Evolutionary conservation across 2,797 vertebrate species (phyloP), one percentile per base, ranked within the genome.

Genomic region (Erethizon dorsatum): DNA sequence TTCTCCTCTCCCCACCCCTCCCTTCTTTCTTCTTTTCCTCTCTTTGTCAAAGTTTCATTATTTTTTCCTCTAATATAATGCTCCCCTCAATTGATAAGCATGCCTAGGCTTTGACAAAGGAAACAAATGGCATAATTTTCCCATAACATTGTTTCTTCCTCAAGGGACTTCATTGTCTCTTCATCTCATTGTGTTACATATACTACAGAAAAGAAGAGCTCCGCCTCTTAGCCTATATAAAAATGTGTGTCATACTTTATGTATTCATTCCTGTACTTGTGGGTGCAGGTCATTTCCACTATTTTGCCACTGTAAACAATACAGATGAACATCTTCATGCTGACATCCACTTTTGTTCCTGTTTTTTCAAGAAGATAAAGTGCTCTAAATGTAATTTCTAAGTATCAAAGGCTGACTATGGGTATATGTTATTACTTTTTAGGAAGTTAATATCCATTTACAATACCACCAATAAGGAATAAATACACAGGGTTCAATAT

Each of bases 1-100:
- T 5, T 47, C 31, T 22, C 4, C 37, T 54, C 50, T 2, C 18
- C 28, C 13, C n/a, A n/a, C 2, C 6, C 1, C 6, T 0, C 2
- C 0, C 2, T 6, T 2, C 17, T 28, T 2, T 33, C 15, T 28
- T 61, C 86, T 31, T 41, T 69, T 3, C 31, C n/a, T 13, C 52
- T 22, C 5, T 5, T 61, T 11, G 31, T 57, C 6, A 85, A 10
- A 22, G 6, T 41, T 57, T 18, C 33, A 20, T 61, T 83, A 50
- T 57, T 92, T 22, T 26, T 47, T 59, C 12, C 24, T 65, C 28
- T 18, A 1, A 24, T 18, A 9, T 13, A 17, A 22, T n/a, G n/a
- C 41, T 96, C 11, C n/a, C 15, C 10, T 69, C 18, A 18, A 6
- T 4, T n/a, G 22, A 67, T 87, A 47, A 45, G 13, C 9, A 22